Conservation (phyloP, 2,113 vertebrate genomes). For the Tyto alba region DNA sequence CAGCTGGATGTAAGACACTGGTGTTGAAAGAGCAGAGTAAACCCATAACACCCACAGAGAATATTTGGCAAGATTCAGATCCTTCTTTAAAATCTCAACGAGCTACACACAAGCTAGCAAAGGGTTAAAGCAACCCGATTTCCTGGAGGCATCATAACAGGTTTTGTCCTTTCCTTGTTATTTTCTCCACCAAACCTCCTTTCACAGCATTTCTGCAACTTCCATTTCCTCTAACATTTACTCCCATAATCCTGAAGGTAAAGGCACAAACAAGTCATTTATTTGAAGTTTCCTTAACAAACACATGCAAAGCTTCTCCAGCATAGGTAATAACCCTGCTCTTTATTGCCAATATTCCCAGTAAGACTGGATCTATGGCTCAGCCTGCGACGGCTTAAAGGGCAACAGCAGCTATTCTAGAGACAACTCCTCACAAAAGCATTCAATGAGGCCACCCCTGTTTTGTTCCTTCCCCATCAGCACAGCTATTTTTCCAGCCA, state of each 20-base stretch:
- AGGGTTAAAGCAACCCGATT: background rate
- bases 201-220: background rate
- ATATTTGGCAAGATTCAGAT: background rate
- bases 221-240: background rate
- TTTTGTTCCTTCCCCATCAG: background rate
- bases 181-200: background rate
- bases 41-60: background rate
- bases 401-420: background rate
- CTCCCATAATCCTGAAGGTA: background rate
- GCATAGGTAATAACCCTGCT: background rate
- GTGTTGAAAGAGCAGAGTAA: background rate
- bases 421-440: background rate
- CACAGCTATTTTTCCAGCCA: background rate
- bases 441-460: background rate
- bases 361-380: background rate
- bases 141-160: background rate
- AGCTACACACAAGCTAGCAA: rapidly evolving
- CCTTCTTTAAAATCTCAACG: background rate
- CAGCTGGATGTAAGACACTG: background rate
- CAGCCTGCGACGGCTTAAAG: background rate
- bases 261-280: background rate
- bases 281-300: background rate
- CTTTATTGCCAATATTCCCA: background rate
- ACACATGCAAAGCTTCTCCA: background rate
- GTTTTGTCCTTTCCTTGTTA: background rate